Base-by-base conservation (phyloP, 2,888 invertebrate genomes). In the Drosophila kuntzei region DNA sequence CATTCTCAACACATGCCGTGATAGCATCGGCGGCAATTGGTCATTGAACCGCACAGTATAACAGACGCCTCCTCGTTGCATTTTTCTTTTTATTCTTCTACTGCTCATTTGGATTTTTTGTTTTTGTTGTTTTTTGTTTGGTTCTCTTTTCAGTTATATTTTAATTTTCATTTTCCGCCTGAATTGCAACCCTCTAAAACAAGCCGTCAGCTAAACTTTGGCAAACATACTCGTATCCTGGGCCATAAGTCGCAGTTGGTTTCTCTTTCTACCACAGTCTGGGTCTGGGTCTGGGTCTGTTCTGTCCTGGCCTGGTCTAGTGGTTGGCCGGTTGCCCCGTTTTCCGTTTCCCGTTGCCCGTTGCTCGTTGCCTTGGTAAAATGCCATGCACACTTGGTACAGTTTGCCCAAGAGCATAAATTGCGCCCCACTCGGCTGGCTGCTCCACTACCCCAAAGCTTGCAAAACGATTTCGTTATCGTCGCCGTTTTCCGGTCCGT, bases 201-300 rank as follows among this genome's bases (percentile, higher is more conserved):
- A 47, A 47, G 47, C 25, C 43, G 43, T 44, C 43, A 44, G 47
- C 62, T 54, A 74, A 70, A 51, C 62, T 67, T 74, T 67, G 64
- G 64, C 71, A 74, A 66, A 63, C 36, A 55, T 34, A 16, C 22
- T 44, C 65, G 76, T 53, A 73, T 81, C 81, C 81, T 84, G 68
- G 63, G 66, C 66, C 61, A 73, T 67, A 78, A 82, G 82, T 86
- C 69, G 67, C 71, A 79, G 67, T 71, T 80, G 85, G 74, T 91
- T 91, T 91, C 91, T 90, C 91, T 91, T 91, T 91, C 91, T 91
- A 79, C 90, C 80, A 80, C 76, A 87, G 91, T 91, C 91, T 91
- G 89, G 80, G 36, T 14, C 27, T 39, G 39, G 7, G 7, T 14
- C 7, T 11, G 7, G 37, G 3, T 11, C 63, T 37, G 58, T 50